Conservation (phyloP, 1,140 invertebrate genomes). For the Anastatus disparis region DNA sequence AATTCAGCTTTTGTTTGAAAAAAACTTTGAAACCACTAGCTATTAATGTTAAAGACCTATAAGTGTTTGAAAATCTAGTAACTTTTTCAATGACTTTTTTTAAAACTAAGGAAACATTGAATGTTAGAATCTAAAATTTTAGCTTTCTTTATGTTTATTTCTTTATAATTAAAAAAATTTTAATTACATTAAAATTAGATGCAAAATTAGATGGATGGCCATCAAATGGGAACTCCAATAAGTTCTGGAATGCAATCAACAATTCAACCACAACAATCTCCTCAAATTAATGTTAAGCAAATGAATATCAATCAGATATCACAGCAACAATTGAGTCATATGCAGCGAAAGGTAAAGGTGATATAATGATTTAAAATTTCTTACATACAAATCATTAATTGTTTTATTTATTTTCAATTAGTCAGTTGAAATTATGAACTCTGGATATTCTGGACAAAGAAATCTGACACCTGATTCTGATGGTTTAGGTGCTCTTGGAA, state of each 20-base stretch:
- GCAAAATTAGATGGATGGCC: constrained; percentile 64
- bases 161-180: too few relatives aligned
- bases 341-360: constrained; percentile 62
- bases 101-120: too few relatives aligned
- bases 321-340: constrained; percentile 65
- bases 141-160: too few relatives aligned
- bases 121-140: too few relatives aligned
- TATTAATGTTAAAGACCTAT: too few relatives aligned
- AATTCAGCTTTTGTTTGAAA: too few relatives aligned
- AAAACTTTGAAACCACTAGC: too few relatives aligned
- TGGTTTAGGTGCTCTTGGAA: constrained; percentile 68
- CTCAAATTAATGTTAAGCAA: constrained; percentile 20
- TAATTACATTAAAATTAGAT: constrained; percentile 66
- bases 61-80: too few relatives aligned
- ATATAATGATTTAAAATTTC: neutral
- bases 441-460: constrained; percentile 65
- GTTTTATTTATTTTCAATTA: constrained; percentile 35
- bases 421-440: constrained; percentile 63
- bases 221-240: constrained; percentile 44
- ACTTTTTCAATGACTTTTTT: too few relatives aligned
- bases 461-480: constrained; percentile 73
- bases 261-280: constrained; percentile 56
- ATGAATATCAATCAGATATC: constrained; percentile 61
- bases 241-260: constrained; percentile 58
- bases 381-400: neutral